phyloP scores from a whole-genome alignment of 2,113 vertebrate genomes.

The Oryctolagus cuniculus region DNA sequence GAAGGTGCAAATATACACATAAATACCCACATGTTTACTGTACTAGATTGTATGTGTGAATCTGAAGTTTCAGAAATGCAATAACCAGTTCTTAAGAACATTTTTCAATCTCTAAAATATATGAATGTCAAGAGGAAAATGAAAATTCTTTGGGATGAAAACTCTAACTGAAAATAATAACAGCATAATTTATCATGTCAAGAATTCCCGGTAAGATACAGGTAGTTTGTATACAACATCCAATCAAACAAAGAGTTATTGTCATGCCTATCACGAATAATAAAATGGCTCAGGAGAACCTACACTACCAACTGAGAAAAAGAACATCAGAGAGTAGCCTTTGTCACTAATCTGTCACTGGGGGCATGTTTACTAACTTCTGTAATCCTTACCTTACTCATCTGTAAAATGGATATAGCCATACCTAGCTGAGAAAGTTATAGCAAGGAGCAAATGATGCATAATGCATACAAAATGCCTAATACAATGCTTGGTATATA shows the following conservation, averaged over 20 bases:
- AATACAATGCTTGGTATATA: not conserved
- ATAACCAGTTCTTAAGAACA: not conserved
- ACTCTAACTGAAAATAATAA: not conserved
- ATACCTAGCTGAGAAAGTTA: constrained; percentile 34
- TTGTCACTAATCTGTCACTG: not conserved
- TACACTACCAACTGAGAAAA: not conserved
- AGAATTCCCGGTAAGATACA: not conserved
- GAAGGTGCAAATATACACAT: not conserved
- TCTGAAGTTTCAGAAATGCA: constrained; percentile 40
- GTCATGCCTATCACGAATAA: not conserved
- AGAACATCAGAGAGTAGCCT: not conserved
- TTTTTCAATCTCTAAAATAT: not conserved
- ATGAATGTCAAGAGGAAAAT: not conserved
- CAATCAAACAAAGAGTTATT: constrained; percentile 7
- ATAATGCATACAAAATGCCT: not conserved
- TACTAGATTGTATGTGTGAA: not conserved
- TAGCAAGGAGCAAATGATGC: constrained; percentile 54
- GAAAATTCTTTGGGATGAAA: constrained; percentile 7
- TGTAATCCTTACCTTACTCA: constrained; percentile 64
- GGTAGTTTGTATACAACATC: not conserved
- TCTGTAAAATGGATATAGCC: constrained; percentile 56
- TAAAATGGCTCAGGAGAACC: not conserved
- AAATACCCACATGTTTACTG: not conserved
- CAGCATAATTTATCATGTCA: not conserved
- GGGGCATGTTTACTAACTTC: constrained; percentile 29